Conservation (phyloP, 1,140 invertebrate species). For the Latrodectus geometricus region DNA sequence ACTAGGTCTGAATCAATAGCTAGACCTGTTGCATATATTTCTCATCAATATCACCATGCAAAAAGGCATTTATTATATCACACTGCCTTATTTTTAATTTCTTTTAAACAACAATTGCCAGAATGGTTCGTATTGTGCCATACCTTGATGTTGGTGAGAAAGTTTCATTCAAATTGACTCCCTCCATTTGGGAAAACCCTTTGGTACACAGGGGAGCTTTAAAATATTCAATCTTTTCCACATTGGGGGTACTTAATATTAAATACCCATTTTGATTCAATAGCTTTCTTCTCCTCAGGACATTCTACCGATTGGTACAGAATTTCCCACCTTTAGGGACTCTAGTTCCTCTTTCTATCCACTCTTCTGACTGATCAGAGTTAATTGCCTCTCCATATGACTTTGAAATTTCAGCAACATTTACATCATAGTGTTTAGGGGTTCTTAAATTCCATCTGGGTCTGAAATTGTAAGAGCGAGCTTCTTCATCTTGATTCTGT, state of each 20-base stretch:
- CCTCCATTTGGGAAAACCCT: constrained; percentile 17
- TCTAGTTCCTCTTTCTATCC: constrained; percentile 28
- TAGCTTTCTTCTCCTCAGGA: constrained; percentile 10
- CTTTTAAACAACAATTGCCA: constrained; percentile 56
- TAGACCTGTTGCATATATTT: constrained; percentile 23
- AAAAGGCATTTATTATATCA: constrained; percentile 28
- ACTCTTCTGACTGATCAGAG: constrained; percentile 25
- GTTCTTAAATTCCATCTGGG: background rate
- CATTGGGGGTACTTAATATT: constrained; percentile 40
- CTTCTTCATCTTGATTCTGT: background rate
- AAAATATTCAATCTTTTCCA: background rate
- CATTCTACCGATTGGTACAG: background rate
- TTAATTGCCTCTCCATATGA: constrained; percentile 41
- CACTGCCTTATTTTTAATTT: constrained; percentile 40
- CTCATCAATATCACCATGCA: constrained; percentile 27
- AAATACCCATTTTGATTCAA: constrained; percentile 55
- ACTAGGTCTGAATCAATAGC: background rate
- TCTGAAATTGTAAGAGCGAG: background rate
- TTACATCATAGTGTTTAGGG: constrained; percentile 9
- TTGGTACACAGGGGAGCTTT: constrained; percentile 31
- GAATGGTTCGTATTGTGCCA: background rate
- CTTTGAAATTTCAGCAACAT: background rate
- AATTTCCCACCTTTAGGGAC: background rate
- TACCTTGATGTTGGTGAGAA: constrained; percentile 2
- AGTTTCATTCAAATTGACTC: constrained; percentile 2